Base-by-base conservation (phyloP, 1,140 invertebrate genomes). In the Palaemon carinicauda region DNA sequence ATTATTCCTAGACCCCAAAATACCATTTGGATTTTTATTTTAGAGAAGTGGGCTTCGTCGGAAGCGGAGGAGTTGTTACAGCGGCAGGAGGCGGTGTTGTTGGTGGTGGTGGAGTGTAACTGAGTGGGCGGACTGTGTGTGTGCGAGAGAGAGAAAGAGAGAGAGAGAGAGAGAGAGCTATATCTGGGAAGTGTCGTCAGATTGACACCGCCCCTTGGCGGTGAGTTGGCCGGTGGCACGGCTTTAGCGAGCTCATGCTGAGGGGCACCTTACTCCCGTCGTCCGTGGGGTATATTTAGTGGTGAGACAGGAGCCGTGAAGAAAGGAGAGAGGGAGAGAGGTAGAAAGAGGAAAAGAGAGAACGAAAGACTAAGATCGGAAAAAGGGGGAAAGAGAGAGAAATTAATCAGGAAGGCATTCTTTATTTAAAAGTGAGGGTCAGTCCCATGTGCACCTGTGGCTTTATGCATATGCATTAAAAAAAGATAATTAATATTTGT, bases 281-380 rank as follows among this genome's bases (percentile, higher is more conserved):
- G 77, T 50, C 21, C 83, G 50, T 60, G 21, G 83, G 83, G 83
- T 86, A 86, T 86, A 86, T 80, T 86, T 86, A 86, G 83, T 86
- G 77, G 83, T 86, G 83, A 86, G 83, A 80, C 77, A 86, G 77
- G 78, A 86, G 77, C 83, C 83, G 77, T 86, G 83, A 86, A 78
- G 83, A 69, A 85, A 85, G 82, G 83, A 86, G 80, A 78, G 83
- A 86, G 69, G 41, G 41, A 41, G 41, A 41, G 41, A 41, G 41
- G 41, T 41, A 41, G 41, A 41, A 41, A 41, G 41, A 41, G 41
- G 12, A 41, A 41, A 41, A 41, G 41, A 41, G 41, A 41, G 41
- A 41, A 41, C 41, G 41, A 41, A 41, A 41, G 41, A 41, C 41
- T 9, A 41, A 41, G 41, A 41, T 41, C 41, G 41, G 41, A 41